Evolutionary conservation across 2,888 invertebrate genomes (phyloP), one percentile per base, ranked within the genome.

Genomic region (Xylota segnis): DNA sequence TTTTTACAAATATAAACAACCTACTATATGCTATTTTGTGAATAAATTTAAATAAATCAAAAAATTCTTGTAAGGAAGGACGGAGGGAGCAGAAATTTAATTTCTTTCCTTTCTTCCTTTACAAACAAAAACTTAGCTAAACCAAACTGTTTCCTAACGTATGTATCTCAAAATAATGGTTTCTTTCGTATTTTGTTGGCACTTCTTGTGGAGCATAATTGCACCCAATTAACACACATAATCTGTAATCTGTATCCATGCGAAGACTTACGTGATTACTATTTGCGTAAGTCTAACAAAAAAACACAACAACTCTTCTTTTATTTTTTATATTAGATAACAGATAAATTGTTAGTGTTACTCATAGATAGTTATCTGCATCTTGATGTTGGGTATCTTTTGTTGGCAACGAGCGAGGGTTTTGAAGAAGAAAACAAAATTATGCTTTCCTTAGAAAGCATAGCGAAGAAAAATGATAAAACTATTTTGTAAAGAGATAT

Each of bases 1-100:
- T 59, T 52, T 61, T 83, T 37, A n/a, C 14, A 70, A 75, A 50
- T 23, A 74, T 34, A 9, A 59, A 59, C 4, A 47, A 52, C 12
- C 58, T 6, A 45, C 58, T 6, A 45, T 5, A 68, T 47, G 56
- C 70, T 68, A 66, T 72, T 83, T 63, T 40, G 40, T 72, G 43
- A 65, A 47, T 43, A 59, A 40, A 56, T 54, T 71, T 71, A n/a
- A 43, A 43, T 10, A 54, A 37, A 37, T 6, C 32, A 9, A 32
- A 23, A 54, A 63, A 14, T 12, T n/a, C n/a, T 3, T 18, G 37
- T 16, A 14, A 54, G 29, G 59, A 76, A 18, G 14, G 43, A 14
- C 45, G 29, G 59, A 76, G 14, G 14, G 43, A 2, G 5, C 5
- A 2, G 79, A 75, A 84, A 79, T 83, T 9, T 6, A 74, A 84